These are phyloP conservation scores for Saturnia pavonia DNA, from an alignment of 2,888 invertebrate genomes.

Conservation along the genomic window DNA sequence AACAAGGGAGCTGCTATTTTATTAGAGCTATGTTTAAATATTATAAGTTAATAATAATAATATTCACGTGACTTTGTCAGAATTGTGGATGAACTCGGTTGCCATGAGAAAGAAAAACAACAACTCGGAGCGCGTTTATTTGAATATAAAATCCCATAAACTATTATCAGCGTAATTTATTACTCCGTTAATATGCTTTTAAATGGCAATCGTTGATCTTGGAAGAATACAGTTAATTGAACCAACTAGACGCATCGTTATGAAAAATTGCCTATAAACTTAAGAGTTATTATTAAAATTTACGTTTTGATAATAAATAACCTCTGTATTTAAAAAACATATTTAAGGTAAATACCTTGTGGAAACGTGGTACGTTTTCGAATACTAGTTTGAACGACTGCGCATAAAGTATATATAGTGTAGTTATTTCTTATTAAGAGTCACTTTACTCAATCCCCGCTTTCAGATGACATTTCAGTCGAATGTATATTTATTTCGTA, in stretches of 20 bases:
- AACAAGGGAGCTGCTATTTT: too few relatives aligned
- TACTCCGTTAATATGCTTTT: constrained; percentile 33
- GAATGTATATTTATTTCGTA: too few relatives aligned
- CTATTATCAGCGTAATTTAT: constrained; percentile 14
- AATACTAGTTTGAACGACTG: too few relatives aligned
- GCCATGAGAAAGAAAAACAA: too few relatives aligned
- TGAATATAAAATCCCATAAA: constrained; percentile 1
- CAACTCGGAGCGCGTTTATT: too few relatives aligned
- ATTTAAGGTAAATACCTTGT: not conserved
- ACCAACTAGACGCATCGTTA: constrained; percentile 26
- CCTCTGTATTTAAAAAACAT: constrained; percentile 34
- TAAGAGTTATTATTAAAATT: constrained; percentile 46
- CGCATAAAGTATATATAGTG: too few relatives aligned
- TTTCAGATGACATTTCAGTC: too few relatives aligned
- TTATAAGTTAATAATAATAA: too few relatives aligned
- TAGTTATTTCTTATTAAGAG: not conserved
- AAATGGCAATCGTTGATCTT: constrained; percentile 29
- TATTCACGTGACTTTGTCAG: too few relatives aligned
- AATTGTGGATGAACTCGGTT: too few relatives aligned
- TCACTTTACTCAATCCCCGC: not conserved
- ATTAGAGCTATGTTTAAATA: too few relatives aligned
- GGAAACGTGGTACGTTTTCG: too few relatives aligned
- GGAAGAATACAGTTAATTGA: constrained; percentile 34
- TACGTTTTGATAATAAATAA: constrained; percentile 38
- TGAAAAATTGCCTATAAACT: constrained; percentile 40